Conservation (phyloP, 1,140 invertebrate genomes). For the Drosophila mauritiana region DNA sequence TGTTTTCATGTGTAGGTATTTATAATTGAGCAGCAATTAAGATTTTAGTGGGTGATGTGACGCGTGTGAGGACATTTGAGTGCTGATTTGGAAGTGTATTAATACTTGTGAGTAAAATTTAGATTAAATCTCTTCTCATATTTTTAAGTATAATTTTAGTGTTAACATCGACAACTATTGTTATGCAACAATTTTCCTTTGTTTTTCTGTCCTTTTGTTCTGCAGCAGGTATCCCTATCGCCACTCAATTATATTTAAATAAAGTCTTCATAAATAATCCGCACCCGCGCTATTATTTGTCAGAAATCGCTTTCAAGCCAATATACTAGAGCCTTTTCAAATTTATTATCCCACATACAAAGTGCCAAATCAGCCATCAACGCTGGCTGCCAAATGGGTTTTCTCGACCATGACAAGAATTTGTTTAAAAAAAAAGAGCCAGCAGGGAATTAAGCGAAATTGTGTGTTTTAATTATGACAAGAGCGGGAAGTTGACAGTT, state of each 20-base stretch:
- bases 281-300: conserved; percentile 62
- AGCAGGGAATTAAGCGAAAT: conserved; percentile 34
- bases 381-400: conserved; percentile 69
- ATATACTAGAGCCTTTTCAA: conserved; percentile 28
- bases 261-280: conserved; percentile 66
- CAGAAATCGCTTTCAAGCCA: conserved; percentile 27
- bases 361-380: conserved; percentile 67
- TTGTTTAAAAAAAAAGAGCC: conserved; percentile 41
- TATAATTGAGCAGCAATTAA: conserved; percentile 44
- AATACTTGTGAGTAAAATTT: not conserved
- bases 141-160: no score
- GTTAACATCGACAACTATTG: no score
- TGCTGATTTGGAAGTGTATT: not conserved
- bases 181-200: no score
- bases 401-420: conserved; percentile 41
- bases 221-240: no score
- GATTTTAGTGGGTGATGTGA: conserved; percentile 15
- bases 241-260: conserved; percentile 11
- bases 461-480: conserved; percentile 78
- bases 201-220: no score
- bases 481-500: conserved; percentile 68
- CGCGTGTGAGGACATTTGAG: conserved; percentile 8
- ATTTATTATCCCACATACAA: conserved; percentile 37
- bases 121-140: not conserved
- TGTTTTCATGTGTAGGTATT: conserved; percentile 24